phyloP scores from a whole-genome alignment of 2,113 vertebrate species.

The Chamaea fasciata region DNA sequence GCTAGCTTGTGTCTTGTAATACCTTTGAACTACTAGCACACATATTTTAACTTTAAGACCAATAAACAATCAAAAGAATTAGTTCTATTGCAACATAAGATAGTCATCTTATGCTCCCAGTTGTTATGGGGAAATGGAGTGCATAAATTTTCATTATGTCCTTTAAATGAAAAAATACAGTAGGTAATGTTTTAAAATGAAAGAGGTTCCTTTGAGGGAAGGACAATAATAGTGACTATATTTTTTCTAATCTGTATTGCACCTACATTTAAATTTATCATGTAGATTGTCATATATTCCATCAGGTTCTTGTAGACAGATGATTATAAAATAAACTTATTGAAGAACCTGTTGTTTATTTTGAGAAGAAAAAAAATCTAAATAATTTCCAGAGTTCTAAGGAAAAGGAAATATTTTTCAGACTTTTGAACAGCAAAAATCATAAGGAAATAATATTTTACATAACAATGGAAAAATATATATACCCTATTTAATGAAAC shows the following conservation, averaged over 20 bases:
- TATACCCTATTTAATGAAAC: neutral
- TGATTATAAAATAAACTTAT: neutral
- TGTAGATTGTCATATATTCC: neutral
- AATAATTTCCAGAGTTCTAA: neutral
- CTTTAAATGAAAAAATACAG: neutral
- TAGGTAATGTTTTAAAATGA: neutral
- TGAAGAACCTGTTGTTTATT: neutral
- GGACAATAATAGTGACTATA: rapidly evolving
- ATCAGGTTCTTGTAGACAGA: neutral
- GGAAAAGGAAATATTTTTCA: neutral
- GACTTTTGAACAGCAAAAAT: neutral
- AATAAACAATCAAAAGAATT: neutral
- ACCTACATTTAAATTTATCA: neutral
- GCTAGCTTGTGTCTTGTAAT: neutral
- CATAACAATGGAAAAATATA: neutral
- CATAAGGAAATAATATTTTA: neutral
- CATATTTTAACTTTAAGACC: neutral
- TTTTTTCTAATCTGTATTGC: neutral
- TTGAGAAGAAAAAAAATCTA: neutral
- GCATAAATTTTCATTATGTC: neutral
- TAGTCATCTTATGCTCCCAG: neutral
- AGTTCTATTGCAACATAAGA: neutral
- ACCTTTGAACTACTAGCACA: neutral
- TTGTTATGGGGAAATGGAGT: neutral
- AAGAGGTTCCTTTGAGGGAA: neutral